phyloP scores from a whole-genome alignment of 2,797 vertebrate species.

The Alfaro cultratus region DNA sequence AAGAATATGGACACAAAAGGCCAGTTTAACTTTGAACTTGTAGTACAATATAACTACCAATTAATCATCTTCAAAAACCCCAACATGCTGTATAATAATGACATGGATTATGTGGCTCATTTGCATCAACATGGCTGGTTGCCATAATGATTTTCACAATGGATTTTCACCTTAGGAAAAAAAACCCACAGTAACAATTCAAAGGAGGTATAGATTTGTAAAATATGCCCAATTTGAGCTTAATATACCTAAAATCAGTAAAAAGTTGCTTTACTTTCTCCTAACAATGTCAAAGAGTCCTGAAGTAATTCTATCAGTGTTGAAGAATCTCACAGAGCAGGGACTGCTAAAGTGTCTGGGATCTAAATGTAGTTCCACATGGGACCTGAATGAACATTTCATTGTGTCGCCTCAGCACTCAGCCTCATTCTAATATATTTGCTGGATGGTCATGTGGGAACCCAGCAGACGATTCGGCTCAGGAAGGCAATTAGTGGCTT shows the following conservation, averaged over 20 bases:
- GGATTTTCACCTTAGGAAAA: background rate
- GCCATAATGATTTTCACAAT: background rate
- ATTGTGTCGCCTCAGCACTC: constrained; percentile 32
- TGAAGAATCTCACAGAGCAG: constrained; percentile 23
- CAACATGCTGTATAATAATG: background rate
- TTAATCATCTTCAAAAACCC: background rate
- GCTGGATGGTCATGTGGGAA: constrained; percentile 40
- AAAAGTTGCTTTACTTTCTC: background rate
- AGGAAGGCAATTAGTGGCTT: constrained; percentile 43
- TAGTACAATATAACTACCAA: background rate
- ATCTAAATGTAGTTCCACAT: constrained; percentile 38
- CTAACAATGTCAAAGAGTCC: constrained; percentile 8
- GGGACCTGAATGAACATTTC: constrained; percentile 42
- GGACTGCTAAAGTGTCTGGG: constrained; percentile 14
- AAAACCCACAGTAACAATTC: background rate
- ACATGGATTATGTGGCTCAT: background rate
- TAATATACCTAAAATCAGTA: background rate
- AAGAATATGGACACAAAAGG: background rate
- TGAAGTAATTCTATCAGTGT: constrained; percentile 15
- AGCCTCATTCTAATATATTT: constrained; percentile 57
- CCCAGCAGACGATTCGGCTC: constrained; percentile 27
- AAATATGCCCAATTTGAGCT: background rate
- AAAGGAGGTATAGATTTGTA: background rate
- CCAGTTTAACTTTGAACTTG: background rate
- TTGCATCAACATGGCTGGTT: background rate